Conservation (phyloP, 2,888 invertebrate genomes). For the Polyommatus icarus region DNA sequence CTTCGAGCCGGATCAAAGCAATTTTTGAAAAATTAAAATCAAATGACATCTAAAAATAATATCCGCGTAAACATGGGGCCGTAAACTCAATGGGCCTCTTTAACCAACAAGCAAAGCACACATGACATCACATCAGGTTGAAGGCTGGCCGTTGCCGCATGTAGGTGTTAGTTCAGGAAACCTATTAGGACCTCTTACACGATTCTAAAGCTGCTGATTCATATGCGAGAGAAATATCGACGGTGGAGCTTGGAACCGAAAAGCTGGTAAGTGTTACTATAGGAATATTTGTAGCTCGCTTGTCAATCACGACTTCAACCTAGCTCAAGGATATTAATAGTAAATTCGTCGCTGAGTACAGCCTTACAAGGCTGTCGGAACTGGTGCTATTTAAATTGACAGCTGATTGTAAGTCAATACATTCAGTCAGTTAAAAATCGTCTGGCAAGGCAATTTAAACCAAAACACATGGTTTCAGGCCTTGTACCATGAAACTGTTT, state of each 20-base stretch:
- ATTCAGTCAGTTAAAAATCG: no score
- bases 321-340: neutral
- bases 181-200: conserved; percentile 18
- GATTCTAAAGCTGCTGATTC: neutral
- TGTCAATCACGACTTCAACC: neutral
- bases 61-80: neutral
- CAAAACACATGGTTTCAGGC: no score
- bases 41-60: neutral
- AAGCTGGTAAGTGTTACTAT: neutral
- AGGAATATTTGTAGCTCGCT: neutral
- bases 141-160: conserved; percentile 66
- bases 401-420: no score
- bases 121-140: conserved; percentile 75
- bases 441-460: no score
- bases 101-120: conserved; percentile 33
- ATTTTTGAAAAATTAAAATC: neutral
- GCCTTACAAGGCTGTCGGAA: no score
- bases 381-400: no score
- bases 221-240: neutral
- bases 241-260: neutral
- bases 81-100: conserved; percentile 40
- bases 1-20: neutral
- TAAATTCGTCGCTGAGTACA: no score
- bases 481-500: no score
- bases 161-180: conserved; percentile 48